Base-by-base conservation (phyloP, 1,140 invertebrate genomes). In the Cotesia vestalis region DNA sequence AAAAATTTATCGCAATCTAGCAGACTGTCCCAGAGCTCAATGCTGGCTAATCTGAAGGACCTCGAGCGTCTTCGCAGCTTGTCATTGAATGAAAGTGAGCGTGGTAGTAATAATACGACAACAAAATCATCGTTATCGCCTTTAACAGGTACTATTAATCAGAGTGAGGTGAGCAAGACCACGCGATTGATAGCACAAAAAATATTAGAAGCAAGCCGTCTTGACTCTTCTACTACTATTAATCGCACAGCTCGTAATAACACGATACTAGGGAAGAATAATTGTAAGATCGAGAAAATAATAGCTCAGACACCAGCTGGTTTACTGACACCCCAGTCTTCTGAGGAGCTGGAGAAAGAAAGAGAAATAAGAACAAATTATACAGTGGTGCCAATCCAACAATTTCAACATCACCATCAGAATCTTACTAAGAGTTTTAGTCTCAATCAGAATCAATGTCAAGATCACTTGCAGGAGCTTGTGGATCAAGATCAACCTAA, bases 11-110 rank as follows among this genome's bases (percentile, higher is more conserved):
- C 11, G 61, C 61, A 51, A 66, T 6, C 59, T 14, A n/a, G 4
- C 27, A 51, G 69, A 27, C 63, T 53, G 14, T 53, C 74, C 6
- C 62, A 69, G 11, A 75, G 66, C 46, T 73, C 27, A 2, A 80
- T 85, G 78, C 55, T 85, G 17, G 84, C 84, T 0, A 82, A 83
- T 52, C 64, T 85, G 51, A 78, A 79, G 38, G 84, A 85, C 38
- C 59, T 85, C 1, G 84, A 85, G 51, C 78, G 80, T 4, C 53
- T 85, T 1, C 75, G 83, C 46, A 85, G 78, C 38, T 82, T 78
- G 4, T 78, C 82, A 60, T 14, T 40, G 8, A 60, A 59, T 17
- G 52, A 69, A 69, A 38, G 17, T 11, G 52, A 67, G 4, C 51
- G 20, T 27, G 12, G 53, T 11, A 67, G 35, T 55, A 55, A 3